Evolutionary conservation across 2,888 invertebrate genomes (phyloP), one percentile per base, ranked within the genome.

Genomic region (Cheiracanthium punctorium): DNA sequence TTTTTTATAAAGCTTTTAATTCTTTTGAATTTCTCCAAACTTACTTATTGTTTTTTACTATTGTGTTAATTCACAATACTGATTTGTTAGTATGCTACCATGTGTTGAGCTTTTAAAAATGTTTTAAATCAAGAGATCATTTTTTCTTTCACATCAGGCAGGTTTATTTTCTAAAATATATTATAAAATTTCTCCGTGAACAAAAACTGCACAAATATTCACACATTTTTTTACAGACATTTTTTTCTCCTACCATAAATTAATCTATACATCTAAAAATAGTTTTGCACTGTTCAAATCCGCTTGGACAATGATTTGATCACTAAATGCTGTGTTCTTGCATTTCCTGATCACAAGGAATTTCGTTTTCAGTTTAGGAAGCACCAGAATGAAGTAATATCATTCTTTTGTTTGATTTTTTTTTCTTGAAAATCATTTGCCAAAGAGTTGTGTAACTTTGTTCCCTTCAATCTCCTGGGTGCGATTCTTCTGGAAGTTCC

Each of bases 101-200:
- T n/a, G n/a, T n/a, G n/a, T n/a, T n/a, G n/a, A n/a, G n/a, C n/a
- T n/a, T n/a, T n/a, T n/a, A n/a, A n/a, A n/a, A n/a, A n/a, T n/a
- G n/a, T n/a, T n/a, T n/a, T n/a, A n/a, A n/a, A n/a, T n/a, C n/a
- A n/a, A n/a, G n/a, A n/a, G n/a, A n/a, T n/a, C n/a, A n/a, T n/a
- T 7, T 24, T 17, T 7, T 24, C 24, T 58, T 58, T 71, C 76
- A 82, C 33, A 71, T 12, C 37, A 64, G 70, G 70, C 71, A 52
- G 71, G 76, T 85, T 85, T 85, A 85, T 85, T 85, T 85, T 73
- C 84, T 85, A 85, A 85, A 85, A 85, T 79, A 79, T 79, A 85
- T 65, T 79, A 85, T 85, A 79, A 79, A 85, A 84, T 33, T 77
- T 69, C 69, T 20, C 29, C 28, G 41, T 58, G 64, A 72, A 71